A percentile compares a stretch with the other conserved stretches of the same genome.
phyloP scores from a whole-genome alignment of 1,140 invertebrate genomes.

The Leptinotarsa undecemlineata region DNA sequence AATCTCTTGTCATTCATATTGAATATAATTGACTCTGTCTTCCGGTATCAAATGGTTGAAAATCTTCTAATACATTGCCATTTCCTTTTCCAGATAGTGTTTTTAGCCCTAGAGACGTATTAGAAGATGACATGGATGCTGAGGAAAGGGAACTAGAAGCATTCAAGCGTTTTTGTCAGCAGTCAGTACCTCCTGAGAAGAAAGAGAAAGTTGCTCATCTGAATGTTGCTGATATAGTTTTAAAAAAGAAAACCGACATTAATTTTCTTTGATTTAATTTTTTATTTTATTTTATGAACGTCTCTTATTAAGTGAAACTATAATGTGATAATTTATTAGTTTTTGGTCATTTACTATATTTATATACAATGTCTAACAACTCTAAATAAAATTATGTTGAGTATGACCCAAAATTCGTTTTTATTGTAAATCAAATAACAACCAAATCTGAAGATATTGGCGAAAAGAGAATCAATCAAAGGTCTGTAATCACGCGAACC shows the following conservation, averaged over 20 bases:
- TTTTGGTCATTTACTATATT: constrained; percentile 25
- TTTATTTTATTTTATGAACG: constrained; percentile 6
- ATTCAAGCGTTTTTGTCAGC: constrained; percentile 78
- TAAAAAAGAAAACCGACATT: constrained; percentile 47
- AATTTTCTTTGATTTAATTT: constrained; percentile 16
- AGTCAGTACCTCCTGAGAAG: constrained; percentile 68
- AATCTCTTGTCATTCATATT: too few relatives aligned
- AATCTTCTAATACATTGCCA: too few relatives aligned
- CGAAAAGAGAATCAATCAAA: too few relatives aligned
- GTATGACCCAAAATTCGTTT: neutral
- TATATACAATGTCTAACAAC: constrained; percentile 16
- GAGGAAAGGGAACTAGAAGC: constrained; percentile 76
- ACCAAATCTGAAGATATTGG: too few relatives aligned
- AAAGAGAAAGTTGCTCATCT: constrained; percentile 68
- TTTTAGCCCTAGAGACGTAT: constrained; percentile 75
- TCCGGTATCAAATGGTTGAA: too few relatives aligned
- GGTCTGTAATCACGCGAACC: too few relatives aligned
- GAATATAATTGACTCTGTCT: too few relatives aligned
- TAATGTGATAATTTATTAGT: constrained; percentile 31
- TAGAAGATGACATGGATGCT: constrained; percentile 76
- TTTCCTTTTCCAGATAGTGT: constrained; percentile 69
- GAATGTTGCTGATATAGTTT: constrained; percentile 52
- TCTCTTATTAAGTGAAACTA: constrained; percentile 24
- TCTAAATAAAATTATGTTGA: neutral
- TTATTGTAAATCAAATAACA: too few relatives aligned